phyloP scores from a whole-genome alignment of 2,113 vertebrate species.

The Notechis scutatus region DNA sequence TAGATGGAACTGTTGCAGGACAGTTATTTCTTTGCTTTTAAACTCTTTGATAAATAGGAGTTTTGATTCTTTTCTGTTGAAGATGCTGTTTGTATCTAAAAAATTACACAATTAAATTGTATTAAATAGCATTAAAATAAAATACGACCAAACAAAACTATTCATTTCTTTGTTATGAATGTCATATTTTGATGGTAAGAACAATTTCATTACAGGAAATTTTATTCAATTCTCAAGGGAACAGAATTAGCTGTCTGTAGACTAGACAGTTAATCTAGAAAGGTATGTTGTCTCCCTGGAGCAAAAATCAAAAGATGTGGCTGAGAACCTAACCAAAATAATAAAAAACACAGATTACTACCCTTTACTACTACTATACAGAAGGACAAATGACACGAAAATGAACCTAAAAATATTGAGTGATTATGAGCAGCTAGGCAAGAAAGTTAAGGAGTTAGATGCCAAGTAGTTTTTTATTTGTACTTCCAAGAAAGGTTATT shows the following conservation, averaged over 20 bases:
- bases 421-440: background rate
- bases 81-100: conserved; percentile 50
- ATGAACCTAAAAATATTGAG: background rate
- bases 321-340: too few species aligned
- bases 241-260: too few species aligned
- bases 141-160: conserved; percentile 35
- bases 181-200: background rate
- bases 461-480: background rate
- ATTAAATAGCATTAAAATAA: conserved; percentile 57
- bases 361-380: too few species aligned
- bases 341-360: too few species aligned
- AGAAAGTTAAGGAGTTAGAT: background rate
- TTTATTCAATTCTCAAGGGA: too few species aligned
- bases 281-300: too few species aligned
- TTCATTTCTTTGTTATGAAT: background rate
- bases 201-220: background rate
- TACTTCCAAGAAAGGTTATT: background rate
- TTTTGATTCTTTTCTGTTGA: conserved; percentile 36
- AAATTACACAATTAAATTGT: conserved; percentile 37
- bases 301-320: too few species aligned
- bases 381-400: background rate
- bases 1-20: conserved; percentile 52
- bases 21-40: conserved; percentile 54
- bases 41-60: conserved; percentile 43
- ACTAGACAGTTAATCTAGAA: too few species aligned